phyloP scores from a whole-genome alignment of 92 coral and sea anemone species.

The Siderastrea radians region DNA sequence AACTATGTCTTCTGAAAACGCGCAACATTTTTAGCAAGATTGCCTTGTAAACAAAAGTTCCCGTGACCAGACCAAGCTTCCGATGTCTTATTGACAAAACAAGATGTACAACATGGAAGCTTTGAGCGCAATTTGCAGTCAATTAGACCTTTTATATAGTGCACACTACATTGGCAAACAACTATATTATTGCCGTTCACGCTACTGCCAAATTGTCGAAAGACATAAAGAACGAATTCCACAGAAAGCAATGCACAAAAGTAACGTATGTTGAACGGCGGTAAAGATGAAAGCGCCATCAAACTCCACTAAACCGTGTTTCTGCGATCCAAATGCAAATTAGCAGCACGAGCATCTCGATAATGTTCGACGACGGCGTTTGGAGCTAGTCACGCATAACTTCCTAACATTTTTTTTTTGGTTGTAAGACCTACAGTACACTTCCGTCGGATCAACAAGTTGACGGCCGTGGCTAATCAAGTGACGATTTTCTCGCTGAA shows the following conservation, averaged over 20 bases:
- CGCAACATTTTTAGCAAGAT: not conserved
- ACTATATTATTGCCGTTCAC: not conserved
- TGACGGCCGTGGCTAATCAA: constrained; percentile 18
- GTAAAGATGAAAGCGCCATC: constrained; percentile 15
- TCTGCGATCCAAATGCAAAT: constrained; percentile 26
- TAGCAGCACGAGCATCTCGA: constrained; percentile 29
- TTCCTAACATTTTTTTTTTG: not conserved
- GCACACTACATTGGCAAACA: constrained; percentile 5
- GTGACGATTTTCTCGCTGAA: too few species aligned
- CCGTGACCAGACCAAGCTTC: constrained; percentile 33
- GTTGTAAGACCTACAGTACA: not conserved
- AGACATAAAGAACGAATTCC: not conserved
- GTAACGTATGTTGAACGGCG: not conserved
- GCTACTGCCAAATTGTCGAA: not conserved
- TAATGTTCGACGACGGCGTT: constrained; percentile 16
- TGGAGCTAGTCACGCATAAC: constrained; percentile 42
- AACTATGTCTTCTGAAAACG: not conserved
- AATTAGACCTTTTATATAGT: constrained; percentile 26
- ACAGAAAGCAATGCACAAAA: not conserved
- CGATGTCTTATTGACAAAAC: constrained; percentile 47
- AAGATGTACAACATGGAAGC: constrained; percentile 25
- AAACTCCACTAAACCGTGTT: not conserved
- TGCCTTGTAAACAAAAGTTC: constrained; percentile 5
- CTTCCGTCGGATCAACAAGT: constrained; percentile 41
- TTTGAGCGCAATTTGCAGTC: constrained; percentile 48